Conservation (phyloP, 2,113 vertebrate genomes). For the Hippocampus comes region DNA sequence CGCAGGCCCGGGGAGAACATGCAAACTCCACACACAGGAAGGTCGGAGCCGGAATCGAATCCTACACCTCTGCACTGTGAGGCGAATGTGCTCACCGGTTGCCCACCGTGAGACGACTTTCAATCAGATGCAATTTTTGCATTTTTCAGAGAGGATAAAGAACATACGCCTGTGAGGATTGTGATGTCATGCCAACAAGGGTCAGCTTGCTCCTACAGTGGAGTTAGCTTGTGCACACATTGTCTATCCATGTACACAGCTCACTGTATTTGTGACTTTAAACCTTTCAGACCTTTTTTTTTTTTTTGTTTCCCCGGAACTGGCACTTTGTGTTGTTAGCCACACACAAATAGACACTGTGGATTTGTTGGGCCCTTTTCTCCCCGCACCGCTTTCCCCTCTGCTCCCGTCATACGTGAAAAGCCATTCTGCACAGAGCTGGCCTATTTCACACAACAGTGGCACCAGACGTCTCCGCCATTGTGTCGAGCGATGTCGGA, state of each 20-base stretch:
- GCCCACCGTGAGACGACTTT: too few relatives aligned
- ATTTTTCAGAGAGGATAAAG: too few relatives aligned
- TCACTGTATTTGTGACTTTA: neutral
- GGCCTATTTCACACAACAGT: slow-evolving; percentile 63
- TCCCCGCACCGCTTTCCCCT: slow-evolving; percentile 1
- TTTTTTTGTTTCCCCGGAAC: neutral
- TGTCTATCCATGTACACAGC: too few relatives aligned
- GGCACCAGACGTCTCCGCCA: slow-evolving; percentile 45
- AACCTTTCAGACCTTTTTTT: neutral
- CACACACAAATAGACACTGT: neutral
- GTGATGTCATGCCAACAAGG: slow-evolving; percentile 51
- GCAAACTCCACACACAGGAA: too few relatives aligned
- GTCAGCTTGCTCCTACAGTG: neutral
- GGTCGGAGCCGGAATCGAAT: too few relatives aligned
- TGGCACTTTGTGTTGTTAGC: neutral
- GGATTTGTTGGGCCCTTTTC: neutral
- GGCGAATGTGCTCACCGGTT: too few relatives aligned
- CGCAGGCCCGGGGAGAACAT: too few relatives aligned
- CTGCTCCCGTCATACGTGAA: slow-evolving; percentile 41
- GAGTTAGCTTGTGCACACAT: neutral
- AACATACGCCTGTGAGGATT: too few relatives aligned
- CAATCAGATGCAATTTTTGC: too few relatives aligned
- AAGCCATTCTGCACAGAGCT: slow-evolving; percentile 24
- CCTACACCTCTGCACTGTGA: too few relatives aligned
- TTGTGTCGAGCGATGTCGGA: slow-evolving; percentile 68